Evolutionary conservation across 2,113 vertebrate species (phyloP).

Genomic region (Apteryx owenii): DNA sequence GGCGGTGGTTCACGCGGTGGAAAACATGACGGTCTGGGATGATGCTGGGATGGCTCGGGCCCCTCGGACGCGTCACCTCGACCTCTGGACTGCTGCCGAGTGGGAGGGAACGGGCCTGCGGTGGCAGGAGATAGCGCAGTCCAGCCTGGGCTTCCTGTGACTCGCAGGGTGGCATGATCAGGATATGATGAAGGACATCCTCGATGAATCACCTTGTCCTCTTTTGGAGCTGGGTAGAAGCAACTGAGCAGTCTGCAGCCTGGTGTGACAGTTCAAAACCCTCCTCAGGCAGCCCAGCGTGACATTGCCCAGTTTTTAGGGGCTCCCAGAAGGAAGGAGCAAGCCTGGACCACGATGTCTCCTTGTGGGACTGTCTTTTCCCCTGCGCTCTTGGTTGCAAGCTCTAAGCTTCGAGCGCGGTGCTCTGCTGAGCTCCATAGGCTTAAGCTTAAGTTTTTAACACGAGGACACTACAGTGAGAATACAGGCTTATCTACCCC

Average conservation of each 20-base stretch:
- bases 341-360: too few relatives aligned
- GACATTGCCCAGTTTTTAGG: accelerated
- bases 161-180: accelerated
- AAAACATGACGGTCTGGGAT: too few relatives aligned
- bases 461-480: not conserved
- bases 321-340: not conserved
- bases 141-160: not conserved
- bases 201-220: not conserved
- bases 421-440: not conserved
- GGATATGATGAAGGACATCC: not conserved
- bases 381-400: too few relatives aligned
- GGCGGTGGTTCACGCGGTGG: not conserved
- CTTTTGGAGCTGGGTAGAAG: not conserved
- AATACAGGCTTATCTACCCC: too few relatives aligned
- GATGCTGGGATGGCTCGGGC: accelerated
- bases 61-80: accelerated
- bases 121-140: not conserved
- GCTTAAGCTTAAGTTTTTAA: too few relatives aligned
- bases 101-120: accelerated
- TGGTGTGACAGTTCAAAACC: not conserved
- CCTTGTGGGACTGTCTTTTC: not conserved
- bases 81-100: accelerated
- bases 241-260: not conserved
- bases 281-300: accelerated
- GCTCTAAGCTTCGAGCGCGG: not conserved